Percentiles rank a stretch among this genome's conserved stretches.
Evolutionary conservation across 2,888 invertebrate species (phyloP).

Genomic region (Ethmia dodecea): DNA sequence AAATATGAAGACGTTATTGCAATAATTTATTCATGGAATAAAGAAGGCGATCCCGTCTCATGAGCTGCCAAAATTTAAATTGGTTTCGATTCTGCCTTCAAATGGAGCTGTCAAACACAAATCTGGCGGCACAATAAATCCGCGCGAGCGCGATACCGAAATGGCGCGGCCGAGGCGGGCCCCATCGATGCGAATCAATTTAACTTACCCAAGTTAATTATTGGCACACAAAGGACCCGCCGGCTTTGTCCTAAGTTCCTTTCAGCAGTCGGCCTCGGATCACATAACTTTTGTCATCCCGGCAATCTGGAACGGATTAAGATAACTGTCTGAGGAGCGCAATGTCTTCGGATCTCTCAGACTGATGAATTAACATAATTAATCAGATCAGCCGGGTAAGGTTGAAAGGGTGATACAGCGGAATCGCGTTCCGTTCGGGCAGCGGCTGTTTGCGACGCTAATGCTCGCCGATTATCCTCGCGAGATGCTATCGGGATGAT

Average conservation of each 20-base stretch:
- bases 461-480: no score
- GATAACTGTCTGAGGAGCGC: conserved; percentile 4
- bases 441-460: no score
- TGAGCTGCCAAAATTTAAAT: neutral
- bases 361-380: no score
- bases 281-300: conserved; percentile 27
- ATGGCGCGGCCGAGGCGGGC: neutral
- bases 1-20: no score
- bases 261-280: conserved; percentile 16
- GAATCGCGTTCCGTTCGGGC: no score
- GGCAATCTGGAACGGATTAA: conserved; percentile 20
- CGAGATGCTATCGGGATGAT: no score
- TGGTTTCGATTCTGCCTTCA: neutral
- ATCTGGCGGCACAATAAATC: neutral
- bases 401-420: no score
- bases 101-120: neutral
- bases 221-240: conserved; percentile 28
- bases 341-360: no score
- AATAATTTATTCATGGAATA: no score
- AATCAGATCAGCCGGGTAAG: no score
- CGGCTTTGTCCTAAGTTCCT: conserved; percentile 22
- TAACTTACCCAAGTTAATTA: conserved; percentile 36
- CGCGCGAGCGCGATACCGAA: neutral
- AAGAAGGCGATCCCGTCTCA: no score
- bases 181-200: conserved; percentile 31